phyloP scores from a whole-genome alignment of 2,113 vertebrate genomes.

The Actenoides lindsayi region DNA sequence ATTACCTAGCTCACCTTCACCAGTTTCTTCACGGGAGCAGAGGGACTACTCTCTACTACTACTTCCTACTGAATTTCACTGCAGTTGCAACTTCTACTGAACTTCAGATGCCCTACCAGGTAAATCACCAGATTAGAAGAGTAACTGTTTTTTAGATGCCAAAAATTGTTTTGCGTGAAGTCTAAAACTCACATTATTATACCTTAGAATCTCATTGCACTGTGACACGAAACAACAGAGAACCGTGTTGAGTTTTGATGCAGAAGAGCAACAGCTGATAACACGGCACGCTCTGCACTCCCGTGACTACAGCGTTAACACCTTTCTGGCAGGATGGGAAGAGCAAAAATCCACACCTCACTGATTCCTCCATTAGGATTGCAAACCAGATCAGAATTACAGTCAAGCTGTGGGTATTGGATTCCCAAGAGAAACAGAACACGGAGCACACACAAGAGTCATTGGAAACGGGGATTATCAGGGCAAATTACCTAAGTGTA shows the following conservation, averaged over 20 bases:
- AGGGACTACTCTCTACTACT: neutral
- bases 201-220: neutral
- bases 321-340: neutral
- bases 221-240: neutral
- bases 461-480: neutral
- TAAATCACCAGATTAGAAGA: neutral
- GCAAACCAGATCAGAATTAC: neutral
- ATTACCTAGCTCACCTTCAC: neutral
- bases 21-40: neutral
- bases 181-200: neutral
- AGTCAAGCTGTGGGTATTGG: neutral
- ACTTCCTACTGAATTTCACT: neutral
- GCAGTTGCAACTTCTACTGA: neutral
- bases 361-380: neutral
- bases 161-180: neutral
- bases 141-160: neutral
- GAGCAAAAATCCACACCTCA: neutral
- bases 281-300: accelerated
- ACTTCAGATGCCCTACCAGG: neutral
- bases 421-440: neutral
- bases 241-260: neutral
- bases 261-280: neutral
- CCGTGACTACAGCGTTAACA: accelerated
- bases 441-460: neutral
- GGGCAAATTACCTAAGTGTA: neutral